Percentiles rank a stretch among this genome's conserved stretches.
Evolutionary conservation across 2,797 vertebrate genomes (phyloP).

Genomic region (Rhabdophis nuchalis): DNA sequence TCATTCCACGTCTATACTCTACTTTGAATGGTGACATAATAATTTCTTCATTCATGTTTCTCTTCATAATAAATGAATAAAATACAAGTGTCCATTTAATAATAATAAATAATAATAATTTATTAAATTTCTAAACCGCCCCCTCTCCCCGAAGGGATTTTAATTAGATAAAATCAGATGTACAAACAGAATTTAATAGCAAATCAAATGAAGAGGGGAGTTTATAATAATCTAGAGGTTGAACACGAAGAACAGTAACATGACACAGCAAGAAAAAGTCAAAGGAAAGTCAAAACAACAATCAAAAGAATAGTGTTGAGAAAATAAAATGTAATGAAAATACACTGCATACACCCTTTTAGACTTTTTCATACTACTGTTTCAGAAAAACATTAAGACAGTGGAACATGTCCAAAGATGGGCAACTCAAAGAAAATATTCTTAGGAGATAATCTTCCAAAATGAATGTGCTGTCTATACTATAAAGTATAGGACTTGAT

Average conservation of each 20-base stretch:
- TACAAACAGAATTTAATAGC: neutral
- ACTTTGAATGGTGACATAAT: neutral
- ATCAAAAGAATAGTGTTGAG: neutral
- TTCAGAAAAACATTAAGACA: neutral
- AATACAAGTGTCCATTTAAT: neutral
- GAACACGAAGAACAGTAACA: neutral
- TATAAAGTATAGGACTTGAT: neutral
- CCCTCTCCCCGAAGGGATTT: no score
- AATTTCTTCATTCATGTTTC: neutral
- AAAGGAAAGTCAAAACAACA: neutral
- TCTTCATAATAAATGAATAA: neutral
- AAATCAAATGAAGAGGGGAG: neutral
- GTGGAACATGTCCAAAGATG: neutral
- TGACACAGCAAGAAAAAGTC: neutral
- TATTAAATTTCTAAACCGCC: no score
- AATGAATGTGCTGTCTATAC: neutral
- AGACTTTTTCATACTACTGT: neutral
- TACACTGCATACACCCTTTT: neutral
- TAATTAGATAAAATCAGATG: neutral
- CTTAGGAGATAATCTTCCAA: neutral
- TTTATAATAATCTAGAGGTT: neutral
- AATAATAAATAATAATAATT: no score
- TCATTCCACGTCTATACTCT: neutral
- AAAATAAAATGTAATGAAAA: neutral
- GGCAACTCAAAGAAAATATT: neutral